Evolutionary conservation across 2,113 vertebrate species (phyloP), one percentile per base, ranked within the genome.

Genomic region (Cyprinodon tularosa): DNA sequence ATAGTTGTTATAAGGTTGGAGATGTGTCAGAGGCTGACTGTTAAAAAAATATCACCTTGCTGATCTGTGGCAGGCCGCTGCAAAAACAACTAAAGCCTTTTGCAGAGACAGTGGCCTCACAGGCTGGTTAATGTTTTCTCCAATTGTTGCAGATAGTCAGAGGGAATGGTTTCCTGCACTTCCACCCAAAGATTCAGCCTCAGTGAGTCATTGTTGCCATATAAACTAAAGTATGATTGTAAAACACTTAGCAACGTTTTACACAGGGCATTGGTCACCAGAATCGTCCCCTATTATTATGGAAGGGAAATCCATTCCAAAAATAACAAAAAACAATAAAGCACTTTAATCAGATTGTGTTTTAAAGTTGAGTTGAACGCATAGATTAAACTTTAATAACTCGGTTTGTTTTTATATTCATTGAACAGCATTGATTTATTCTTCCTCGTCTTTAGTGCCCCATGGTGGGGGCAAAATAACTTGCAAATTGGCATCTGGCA

Each of bases 171-270:
- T 89, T 90, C 85, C 82, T 84, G 81, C 65, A 53, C 66, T 76
- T 84, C 63, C 69, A 70, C 80, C 82, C 81, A 80, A 72, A 66
- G 83, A 71, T 81, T 74, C 78, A 68, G 42, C 48, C 36, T 12
- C 3, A 64, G 72, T 88, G 87, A 86, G 80, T 85, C 90, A 85
- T 42, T 59, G 80, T 82, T 87, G 82, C 74, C 90, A 91, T 75
- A 82, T 76, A 81, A 90, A 85, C 77, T 29, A 12, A 66, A 70
- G 71, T 62, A 48, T 20, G 68, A 60, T 66, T 73, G 59, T 88
- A 87, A 90, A 91, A 75, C 50, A 68, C 72, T 66, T 48, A 74
- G 63, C 78, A 84, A 78, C 37, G n/a, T 39, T 78, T 40, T 44
- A 65, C 40, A 12, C 13, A 53, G 61, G 61, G 36, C 67, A 60